A percentile compares a stretch with the other conserved stretches of the same genome.
phyloP scores from a whole-genome alignment of 2,797 vertebrate genomes.

The Rachycentron canadum region DNA sequence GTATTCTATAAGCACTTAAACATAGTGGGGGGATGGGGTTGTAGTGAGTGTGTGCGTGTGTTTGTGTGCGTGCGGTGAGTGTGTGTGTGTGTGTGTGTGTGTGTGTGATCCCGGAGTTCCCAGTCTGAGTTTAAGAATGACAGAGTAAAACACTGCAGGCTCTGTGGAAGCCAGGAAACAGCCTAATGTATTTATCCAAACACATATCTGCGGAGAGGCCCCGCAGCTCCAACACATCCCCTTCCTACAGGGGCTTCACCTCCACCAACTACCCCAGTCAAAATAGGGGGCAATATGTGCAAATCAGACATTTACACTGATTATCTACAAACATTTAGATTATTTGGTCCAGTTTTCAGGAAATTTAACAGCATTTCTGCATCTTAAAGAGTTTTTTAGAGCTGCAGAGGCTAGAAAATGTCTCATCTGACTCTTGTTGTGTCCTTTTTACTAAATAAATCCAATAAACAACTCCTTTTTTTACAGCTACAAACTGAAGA shows the following conservation, averaged over 20 bases:
- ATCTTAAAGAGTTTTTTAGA: constrained; percentile 4
- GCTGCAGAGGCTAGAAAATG: neutral
- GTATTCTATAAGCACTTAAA: constrained; percentile 80
- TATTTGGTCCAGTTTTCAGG: neutral
- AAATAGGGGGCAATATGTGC: neutral
- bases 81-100: constrained; percentile 28
- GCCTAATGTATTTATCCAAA: constrained; percentile 84
- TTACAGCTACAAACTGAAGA: constrained; percentile 8
- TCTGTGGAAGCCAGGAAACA: constrained; percentile 82
- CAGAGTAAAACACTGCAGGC: constrained; percentile 78
- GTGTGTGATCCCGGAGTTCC: constrained; percentile 59
- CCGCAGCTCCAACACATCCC: constrained; percentile 58
- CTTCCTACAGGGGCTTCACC: constrained; percentile 40
- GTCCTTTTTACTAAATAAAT: constrained; percentile 1
- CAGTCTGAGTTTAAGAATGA: constrained; percentile 78
- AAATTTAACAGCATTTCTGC: neutral
- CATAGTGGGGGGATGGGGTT: constrained; percentile 59
- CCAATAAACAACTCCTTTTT: constrained; percentile 23
- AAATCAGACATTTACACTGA: neutral
- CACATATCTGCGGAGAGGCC: constrained; percentile 77
- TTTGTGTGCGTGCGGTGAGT: constrained; percentile 31
- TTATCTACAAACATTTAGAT: constrained; percentile 9
- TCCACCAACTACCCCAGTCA: constrained; percentile 7
- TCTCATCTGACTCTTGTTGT: constrained; percentile 7
- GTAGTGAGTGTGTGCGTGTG: constrained; percentile 26